Percentiles rank a stretch among this genome's conserved stretches.
phyloP scores from a whole-genome alignment of 2,888 invertebrate species.

The Paralinhomoeus sp. region DNA sequence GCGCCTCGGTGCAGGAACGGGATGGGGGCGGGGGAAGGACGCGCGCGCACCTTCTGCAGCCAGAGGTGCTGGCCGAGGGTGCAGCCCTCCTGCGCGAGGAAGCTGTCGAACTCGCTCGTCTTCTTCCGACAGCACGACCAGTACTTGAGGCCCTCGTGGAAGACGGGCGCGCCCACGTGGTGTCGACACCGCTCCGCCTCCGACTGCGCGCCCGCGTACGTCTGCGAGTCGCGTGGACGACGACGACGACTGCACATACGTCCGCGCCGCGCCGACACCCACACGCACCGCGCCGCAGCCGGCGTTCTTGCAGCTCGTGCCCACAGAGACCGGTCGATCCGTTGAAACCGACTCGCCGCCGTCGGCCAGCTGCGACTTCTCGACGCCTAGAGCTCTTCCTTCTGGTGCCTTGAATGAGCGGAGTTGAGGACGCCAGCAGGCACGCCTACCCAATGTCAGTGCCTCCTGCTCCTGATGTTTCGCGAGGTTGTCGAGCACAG shows the following conservation, averaged over 20 bases:
- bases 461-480: too few relatives aligned
- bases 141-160: slow-evolving; percentile 86
- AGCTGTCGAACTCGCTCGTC: slow-evolving; percentile 75
- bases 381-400: neutral
- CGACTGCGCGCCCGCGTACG: slow-evolving; percentile 43
- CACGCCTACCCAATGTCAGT: too few relatives aligned
- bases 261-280: too few relatives aligned
- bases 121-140: slow-evolving; percentile 86
- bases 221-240: slow-evolving; percentile 14
- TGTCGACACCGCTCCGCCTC: slow-evolving; percentile 44
- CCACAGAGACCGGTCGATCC: slow-evolving; percentile 31
- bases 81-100: slow-evolving; percentile 77
- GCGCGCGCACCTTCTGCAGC: slow-evolving; percentile 40
- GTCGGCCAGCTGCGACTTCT: neutral
- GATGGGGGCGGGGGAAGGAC: too few relatives aligned
- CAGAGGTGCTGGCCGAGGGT: slow-evolving; percentile 59
- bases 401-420: too few relatives aligned
- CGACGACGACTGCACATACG: too few relatives aligned
- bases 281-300: slow-evolving; percentile 42
- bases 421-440: too few relatives aligned
- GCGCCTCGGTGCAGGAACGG: too few relatives aligned
- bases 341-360: neutral
- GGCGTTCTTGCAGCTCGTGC: slow-evolving; percentile 61
- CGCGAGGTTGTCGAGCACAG: neutral
- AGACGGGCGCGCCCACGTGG: slow-evolving; percentile 71